Conservation (phyloP, 2,888 invertebrate genomes). For the Melikaiella ostensackeni region DNA sequence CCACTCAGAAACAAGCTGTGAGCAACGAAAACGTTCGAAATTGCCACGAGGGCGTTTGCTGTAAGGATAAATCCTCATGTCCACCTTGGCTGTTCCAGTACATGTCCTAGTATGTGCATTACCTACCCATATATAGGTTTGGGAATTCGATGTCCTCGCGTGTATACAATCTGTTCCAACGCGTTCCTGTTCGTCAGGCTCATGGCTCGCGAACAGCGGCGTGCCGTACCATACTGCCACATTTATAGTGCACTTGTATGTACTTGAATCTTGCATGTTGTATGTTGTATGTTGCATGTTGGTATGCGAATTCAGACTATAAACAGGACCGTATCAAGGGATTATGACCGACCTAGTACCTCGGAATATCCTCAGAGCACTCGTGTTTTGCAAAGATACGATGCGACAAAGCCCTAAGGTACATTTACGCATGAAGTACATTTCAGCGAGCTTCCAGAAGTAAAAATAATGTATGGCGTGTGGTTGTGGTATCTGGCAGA, state of each 20-base stretch:
- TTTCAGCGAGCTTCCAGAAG: background rate
- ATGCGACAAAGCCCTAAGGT: constrained; percentile 8
- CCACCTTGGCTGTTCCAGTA: constrained; percentile 30
- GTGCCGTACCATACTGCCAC: background rate
- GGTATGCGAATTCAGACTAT: constrained; percentile 30
- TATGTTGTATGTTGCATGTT: background rate
- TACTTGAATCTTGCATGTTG: constrained; percentile 1
- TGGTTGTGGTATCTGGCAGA: too few relatives aligned
- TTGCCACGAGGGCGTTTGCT: constrained; percentile 15
- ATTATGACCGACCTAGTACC: constrained; percentile 29
- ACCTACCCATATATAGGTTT: background rate
- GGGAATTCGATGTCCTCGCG: constrained; percentile 34
- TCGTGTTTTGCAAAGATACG: constrained; percentile 13
- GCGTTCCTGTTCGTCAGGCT: constrained; percentile 2
- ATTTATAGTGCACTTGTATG: constrained; percentile 14
- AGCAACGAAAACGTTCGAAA: constrained; percentile 22
- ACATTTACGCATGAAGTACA: constrained; percentile 6
- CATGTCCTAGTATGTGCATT: constrained; percentile 23
- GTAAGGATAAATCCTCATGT: constrained; percentile 37
- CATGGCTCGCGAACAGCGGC: constrained; percentile 22
- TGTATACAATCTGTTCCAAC: constrained; percentile 36
- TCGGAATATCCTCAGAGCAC: constrained; percentile 25
- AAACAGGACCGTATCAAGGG: constrained; percentile 26
- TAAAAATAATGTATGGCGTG: background rate
- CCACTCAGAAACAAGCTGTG: background rate